Evolutionary conservation across 2,888 invertebrate genomes (phyloP).

Genomic region (Seladonia tumulorum): DNA sequence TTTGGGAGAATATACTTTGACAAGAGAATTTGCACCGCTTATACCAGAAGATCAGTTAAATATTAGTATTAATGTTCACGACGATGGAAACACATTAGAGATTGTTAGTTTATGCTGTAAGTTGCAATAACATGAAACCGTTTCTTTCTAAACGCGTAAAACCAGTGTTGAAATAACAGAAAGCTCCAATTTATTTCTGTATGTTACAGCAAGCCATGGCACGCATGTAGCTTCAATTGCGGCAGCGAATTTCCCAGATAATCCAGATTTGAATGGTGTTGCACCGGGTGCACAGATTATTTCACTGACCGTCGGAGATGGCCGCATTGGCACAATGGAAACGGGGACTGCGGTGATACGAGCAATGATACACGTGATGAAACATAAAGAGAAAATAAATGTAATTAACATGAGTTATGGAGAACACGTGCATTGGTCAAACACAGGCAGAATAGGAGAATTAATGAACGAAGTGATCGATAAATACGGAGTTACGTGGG

Average conservation of each 20-base stretch:
- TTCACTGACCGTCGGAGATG: constrained; percentile 97
- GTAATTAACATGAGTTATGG: constrained; percentile 99
- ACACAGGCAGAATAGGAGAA: constrained; percentile 94
- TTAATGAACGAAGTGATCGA: constrained; percentile 95
- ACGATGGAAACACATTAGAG: constrained; percentile 95
- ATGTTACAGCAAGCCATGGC: constrained; percentile 94
- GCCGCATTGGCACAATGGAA: constrained; percentile 97
- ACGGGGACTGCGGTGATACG: constrained; percentile 96
- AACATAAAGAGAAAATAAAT: constrained; percentile 88
- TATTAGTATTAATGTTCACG: constrained; percentile 96
- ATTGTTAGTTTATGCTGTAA: constrained; percentile 97
- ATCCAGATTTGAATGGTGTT: constrained; percentile 95
- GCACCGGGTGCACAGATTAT: constrained; percentile 98
- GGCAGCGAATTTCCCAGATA: constrained; percentile 94
- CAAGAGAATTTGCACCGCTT: constrained; percentile 91
- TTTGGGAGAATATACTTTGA: constrained; percentile 92
- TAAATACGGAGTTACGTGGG: constrained; percentile 96
- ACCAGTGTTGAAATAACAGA: constrained; percentile 6
- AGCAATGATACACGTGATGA: constrained; percentile 95
- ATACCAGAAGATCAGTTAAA: constrained; percentile 93
- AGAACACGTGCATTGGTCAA: constrained; percentile 96
- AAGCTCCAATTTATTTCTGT: constrained; percentile 6
- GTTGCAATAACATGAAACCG: constrained; percentile 80
- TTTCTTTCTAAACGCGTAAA: not conserved
- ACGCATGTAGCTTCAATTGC: constrained; percentile 99